phyloP scores from a whole-genome alignment of 2,797 vertebrate species.

The Pseudotriccus pelzelni region DNA sequence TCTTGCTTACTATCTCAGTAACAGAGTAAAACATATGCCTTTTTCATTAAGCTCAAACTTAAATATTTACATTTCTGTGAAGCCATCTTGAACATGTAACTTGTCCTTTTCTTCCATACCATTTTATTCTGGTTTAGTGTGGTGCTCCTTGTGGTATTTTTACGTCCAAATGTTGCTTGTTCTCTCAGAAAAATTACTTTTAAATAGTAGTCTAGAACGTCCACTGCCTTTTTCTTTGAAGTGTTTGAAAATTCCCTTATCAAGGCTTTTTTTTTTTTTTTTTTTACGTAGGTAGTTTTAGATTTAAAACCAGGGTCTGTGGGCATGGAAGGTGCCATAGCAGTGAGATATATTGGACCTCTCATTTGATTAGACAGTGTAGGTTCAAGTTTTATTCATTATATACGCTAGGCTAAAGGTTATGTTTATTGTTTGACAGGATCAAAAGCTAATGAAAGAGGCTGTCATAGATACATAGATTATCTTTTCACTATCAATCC shows the following conservation, averaged over 20 bases:
- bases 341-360: slow-evolving; percentile 9
- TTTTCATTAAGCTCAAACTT: neutral
- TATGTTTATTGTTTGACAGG: slow-evolving; percentile 68
- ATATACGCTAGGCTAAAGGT: slow-evolving; percentile 51
- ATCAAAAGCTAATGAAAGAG: slow-evolving; percentile 63
- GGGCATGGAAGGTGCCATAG: neutral
- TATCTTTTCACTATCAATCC: slow-evolving; percentile 51
- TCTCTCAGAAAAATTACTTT: neutral
- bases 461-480: slow-evolving; percentile 62
- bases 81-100: neutral
- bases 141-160: neutral
- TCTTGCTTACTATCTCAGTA: neutral
- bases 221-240: neutral
- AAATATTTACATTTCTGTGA: neutral
- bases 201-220: neutral
- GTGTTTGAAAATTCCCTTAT: neutral
- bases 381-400: slow-evolving; percentile 60
- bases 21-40: neutral
- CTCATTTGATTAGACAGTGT: slow-evolving; percentile 32
- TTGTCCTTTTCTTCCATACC: neutral
- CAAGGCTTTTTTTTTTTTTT: neutral
- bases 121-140: neutral
- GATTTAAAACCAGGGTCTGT: neutral
- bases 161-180: neutral
- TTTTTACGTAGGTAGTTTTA: neutral